Evolutionary conservation across 2,113 vertebrate species (phyloP).

Genomic region (Pogonocichla stellata): DNA sequence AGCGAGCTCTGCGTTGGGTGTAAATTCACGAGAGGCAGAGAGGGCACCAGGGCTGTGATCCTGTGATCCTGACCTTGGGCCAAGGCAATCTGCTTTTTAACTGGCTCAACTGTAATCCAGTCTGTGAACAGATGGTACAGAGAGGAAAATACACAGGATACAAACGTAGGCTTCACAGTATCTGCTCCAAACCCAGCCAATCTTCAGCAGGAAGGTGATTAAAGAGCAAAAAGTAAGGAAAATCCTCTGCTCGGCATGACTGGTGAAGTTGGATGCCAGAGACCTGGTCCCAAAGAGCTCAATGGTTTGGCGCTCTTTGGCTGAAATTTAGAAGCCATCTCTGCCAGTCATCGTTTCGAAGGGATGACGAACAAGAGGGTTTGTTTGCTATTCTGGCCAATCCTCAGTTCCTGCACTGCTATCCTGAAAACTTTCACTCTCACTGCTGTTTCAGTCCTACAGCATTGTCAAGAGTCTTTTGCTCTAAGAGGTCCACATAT

Average conservation of each 20-base stretch:
- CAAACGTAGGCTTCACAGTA: conserved; percentile 30
- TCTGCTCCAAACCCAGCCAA: conserved; percentile 55
- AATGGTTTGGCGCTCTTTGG: rapidly evolving
- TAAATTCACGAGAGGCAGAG: not conserved
- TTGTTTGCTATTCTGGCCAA: not conserved
- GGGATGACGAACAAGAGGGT: not conserved
- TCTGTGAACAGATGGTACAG: conserved; percentile 67
- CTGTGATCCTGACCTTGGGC: conserved; percentile 59
- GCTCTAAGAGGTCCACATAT: not conserved
- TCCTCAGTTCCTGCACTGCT: not conserved
- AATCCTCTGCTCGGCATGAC: not conserved
- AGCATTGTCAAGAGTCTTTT: not conserved
- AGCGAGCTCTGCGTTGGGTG: not conserved
- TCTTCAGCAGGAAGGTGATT: conserved; percentile 44
- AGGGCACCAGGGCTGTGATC: conserved; percentile 1
- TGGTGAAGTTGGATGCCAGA: not conserved
- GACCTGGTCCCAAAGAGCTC: not conserved
- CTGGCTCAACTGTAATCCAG: conserved; percentile 66
- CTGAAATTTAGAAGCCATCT: not conserved
- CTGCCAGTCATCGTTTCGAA: not conserved
- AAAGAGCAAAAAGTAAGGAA: conserved; percentile 7
- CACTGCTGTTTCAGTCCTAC: not conserved
- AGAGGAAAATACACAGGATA: conserved; percentile 38
- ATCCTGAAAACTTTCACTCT: not conserved
- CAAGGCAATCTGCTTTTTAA: conserved; percentile 75